Conservation (phyloP, 2,888 invertebrate genomes). For the Pristionchus japonicus region DNA sequence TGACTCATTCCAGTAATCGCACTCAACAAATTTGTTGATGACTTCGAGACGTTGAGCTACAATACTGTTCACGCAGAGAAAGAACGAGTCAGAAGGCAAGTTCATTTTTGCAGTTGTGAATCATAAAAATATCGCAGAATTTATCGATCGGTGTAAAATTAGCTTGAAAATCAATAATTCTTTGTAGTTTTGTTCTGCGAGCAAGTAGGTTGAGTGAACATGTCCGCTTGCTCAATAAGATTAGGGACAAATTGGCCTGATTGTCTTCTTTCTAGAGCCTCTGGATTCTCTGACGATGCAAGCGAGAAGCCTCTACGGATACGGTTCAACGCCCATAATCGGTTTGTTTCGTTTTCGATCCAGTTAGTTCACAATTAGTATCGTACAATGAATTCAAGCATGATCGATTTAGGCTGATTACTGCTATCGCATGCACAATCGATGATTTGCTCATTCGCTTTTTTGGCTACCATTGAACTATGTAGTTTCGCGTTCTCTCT, state of each 20-base stretch:
- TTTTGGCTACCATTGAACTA: too few relatives aligned
- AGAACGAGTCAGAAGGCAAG: conserved; percentile 29
- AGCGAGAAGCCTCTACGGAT: conserved; percentile 55
- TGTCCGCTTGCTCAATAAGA: neutral
- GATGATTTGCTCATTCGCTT: too few relatives aligned
- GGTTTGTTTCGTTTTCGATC: conserved; percentile 49
- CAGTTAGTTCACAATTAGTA: neutral
- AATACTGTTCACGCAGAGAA: conserved; percentile 48
- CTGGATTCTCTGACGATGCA: conserved; percentile 25
- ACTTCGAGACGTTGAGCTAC: conserved; percentile 71
- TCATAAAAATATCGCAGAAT: too few relatives aligned
- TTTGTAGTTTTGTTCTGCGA: too few relatives aligned
- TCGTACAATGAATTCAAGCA: too few relatives aligned
- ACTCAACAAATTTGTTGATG: conserved; percentile 72
- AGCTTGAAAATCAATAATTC: too few relatives aligned
- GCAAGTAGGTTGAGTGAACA: neutral
- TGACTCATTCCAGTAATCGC: conserved; percentile 49
- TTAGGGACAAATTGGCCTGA: neutral
- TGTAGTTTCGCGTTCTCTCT: too few relatives aligned
- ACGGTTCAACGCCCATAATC: conserved; percentile 62
- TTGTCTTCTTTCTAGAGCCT: conserved; percentile 25
- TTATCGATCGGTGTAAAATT: too few relatives aligned
- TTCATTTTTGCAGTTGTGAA: neutral
- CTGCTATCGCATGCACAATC: too few relatives aligned
- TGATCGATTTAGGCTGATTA: too few relatives aligned